A percentile compares a stretch with the other conserved stretches of the same genome.
These are phyloP conservation scores for Luperina nickerlii DNA, from an alignment of 2,888 invertebrate species.

Conservation along the genomic window DNA sequence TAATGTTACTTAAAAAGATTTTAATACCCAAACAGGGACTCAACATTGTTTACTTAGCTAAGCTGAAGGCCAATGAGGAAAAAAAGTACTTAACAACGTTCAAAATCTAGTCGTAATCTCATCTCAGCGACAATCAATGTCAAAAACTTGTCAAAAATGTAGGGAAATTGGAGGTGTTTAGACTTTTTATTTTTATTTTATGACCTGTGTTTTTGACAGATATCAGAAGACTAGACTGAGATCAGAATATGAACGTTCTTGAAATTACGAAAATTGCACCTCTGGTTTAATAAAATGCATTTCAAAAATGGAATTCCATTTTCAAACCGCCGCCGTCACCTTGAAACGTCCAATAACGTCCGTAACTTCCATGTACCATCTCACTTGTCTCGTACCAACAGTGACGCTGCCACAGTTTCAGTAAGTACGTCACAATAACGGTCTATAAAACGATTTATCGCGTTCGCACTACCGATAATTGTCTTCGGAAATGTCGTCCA, in stretches of 20 bases:
- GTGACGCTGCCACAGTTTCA: constrained; percentile 35
- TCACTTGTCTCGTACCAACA: constrained; percentile 43
- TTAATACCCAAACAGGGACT: background rate
- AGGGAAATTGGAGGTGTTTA: background rate
- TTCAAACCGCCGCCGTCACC: constrained; percentile 8
- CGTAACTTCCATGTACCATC: constrained; percentile 30
- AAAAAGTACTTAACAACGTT: background rate
- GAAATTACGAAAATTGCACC: too few species aligned
- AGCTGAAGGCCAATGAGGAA: background rate
- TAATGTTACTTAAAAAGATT: background rate
- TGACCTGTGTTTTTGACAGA: background rate
- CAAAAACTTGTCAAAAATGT: background rate
- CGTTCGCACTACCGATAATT: constrained; percentile 76
- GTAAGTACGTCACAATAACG: constrained; percentile 59
- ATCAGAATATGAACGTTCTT: too few species aligned
- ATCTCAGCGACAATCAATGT: background rate
- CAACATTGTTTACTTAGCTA: background rate
- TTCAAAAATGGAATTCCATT: constrained; percentile 19
- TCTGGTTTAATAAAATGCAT: background rate
- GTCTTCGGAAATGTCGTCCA: constrained; percentile 77
- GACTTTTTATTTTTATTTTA: too few species aligned
- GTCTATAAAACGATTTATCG: constrained; percentile 79
- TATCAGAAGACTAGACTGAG: too few species aligned
- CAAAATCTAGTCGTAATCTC: background rate
- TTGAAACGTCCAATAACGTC: constrained; percentile 29